phyloP scores from a whole-genome alignment of 2,888 invertebrate genomes.

The Pheosia gnoma region DNA sequence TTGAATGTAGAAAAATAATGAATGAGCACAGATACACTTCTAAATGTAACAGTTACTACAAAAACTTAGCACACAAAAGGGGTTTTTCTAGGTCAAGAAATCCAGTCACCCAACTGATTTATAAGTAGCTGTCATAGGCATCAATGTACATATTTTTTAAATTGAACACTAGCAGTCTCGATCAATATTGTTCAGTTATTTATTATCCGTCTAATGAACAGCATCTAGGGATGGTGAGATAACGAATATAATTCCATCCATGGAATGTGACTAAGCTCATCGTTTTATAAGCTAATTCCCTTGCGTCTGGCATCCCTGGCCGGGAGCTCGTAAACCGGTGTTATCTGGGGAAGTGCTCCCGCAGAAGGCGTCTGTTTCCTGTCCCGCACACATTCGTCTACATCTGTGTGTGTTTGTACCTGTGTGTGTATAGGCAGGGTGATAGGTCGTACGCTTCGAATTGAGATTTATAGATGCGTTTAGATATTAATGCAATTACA shows the following conservation, averaged over 20 bases:
- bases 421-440: constrained; percentile 5
- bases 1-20: too few relatives aligned
- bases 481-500: not conserved
- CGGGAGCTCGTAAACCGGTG: constrained; percentile 19
- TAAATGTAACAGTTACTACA: too few relatives aligned
- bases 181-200: too few relatives aligned
- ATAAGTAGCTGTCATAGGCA: too few relatives aligned
- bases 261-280: not conserved
- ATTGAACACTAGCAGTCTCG: too few relatives aligned
- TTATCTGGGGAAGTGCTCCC: constrained; percentile 33
- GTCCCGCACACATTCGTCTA: constrained; percentile 16
- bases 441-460: constrained; percentile 17
- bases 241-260: not conserved
- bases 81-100: too few relatives aligned
- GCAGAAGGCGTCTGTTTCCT: constrained; percentile 41
- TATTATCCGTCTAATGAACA: not conserved
- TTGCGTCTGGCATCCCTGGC: constrained; percentile 6
- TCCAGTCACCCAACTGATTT: too few relatives aligned
- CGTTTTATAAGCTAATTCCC: not conserved
- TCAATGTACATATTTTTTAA: too few relatives aligned
- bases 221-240: not conserved
- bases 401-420: not conserved
- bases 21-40: too few relatives aligned
- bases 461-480: constrained; percentile 10
- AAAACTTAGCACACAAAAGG: too few relatives aligned